Evolutionary conservation across 2,113 vertebrate species (phyloP), one percentile per base, ranked within the genome.

Genomic region (Hystrix cristata): DNA sequence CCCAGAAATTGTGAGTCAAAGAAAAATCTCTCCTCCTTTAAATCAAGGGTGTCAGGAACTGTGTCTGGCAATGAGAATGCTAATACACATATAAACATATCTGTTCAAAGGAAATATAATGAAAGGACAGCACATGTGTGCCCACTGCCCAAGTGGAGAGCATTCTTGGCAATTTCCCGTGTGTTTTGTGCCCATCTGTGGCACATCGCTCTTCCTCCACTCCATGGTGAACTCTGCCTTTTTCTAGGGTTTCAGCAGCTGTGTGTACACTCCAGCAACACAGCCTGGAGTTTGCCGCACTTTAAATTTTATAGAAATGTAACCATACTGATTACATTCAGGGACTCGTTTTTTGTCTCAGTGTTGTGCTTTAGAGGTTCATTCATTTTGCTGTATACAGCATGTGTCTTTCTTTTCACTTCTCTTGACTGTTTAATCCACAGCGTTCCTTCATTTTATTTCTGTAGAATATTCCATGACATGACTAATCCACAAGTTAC

Each of bases 401-500:
- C 11, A 18, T 9, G 15, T 34, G 71, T 2, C 48, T 91, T 83
- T 94, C 60, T 60, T 67, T 91, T 88, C 29, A 60, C 16, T 83
- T 80, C 31, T 81, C 14, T 93, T 27, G 25, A 69, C 15, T 82
- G 71, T 90, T 94, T 81, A 94, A 93, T 62, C 8, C 4, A 59
- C 48, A 82, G 27, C 25, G 0, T 57, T 87, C 67, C 60, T 92
- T 92, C 57, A 57, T 69, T 95, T 95, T 55, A 90, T 79, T 80
- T 83, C 74, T 72, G 8, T 55, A 83, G 19, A 85, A 13, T 76
- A 94, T 94, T 87, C 29, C 23, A 78, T 94, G 65, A 65, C 15
- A 57, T 90, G 46, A 74, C n/a, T 97, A 96, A 97, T 67, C 51
- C 46, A 92, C 11, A 64, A 64, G 62, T 34, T 81, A 62, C 90